Conservation (phyloP, 2,113 vertebrate species). For the Agelaius phoeniceus region DNA sequence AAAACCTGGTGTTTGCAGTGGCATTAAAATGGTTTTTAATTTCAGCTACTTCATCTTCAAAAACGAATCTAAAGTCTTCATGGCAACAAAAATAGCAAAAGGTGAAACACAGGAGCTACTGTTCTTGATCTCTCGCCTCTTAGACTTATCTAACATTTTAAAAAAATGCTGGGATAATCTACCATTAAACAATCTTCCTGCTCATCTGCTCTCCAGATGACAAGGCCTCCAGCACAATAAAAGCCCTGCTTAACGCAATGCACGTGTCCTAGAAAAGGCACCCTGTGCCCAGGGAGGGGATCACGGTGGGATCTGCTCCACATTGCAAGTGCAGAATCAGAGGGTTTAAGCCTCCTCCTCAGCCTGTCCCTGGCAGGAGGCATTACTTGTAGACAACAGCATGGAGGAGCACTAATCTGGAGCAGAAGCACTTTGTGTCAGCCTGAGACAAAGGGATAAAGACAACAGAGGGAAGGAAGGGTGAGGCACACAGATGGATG, state of each 20-base stretch:
- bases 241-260: background rate
- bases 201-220: background rate
- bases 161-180: background rate
- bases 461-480: background rate
- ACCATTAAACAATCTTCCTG: background rate
- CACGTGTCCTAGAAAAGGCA: background rate
- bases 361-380: background rate
- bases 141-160: background rate
- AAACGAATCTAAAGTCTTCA: background rate
- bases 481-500: background rate
- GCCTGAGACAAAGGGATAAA: background rate
- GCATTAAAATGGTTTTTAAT: background rate
- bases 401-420: background rate
- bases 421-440: background rate
- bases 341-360: background rate
- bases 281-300: background rate
- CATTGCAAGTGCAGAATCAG: background rate
- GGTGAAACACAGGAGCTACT: background rate
- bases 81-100: background rate
- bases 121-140: background rate
- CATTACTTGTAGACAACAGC: background rate
- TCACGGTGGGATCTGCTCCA: background rate
- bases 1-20: background rate
- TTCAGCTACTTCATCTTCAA: background rate
- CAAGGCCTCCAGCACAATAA: background rate